A percentile compares a stretch with the other conserved stretches of the same genome.
Evolutionary conservation across 2,888 invertebrate genomes (phyloP).

Genomic region (Abrostola tripartita): DNA sequence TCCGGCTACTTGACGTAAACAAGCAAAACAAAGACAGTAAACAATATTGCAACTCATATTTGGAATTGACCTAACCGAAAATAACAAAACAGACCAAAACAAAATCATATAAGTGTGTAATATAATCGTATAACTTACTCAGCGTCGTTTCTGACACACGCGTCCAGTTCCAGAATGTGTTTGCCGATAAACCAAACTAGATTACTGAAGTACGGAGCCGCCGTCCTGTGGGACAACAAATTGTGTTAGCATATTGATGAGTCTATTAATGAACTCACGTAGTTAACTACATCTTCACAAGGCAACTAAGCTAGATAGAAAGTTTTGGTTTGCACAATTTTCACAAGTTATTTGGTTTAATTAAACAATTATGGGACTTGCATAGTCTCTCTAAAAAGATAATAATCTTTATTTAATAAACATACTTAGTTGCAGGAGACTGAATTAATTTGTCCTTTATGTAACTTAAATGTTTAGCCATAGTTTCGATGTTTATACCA

Average conservation of each 20-base stretch:
- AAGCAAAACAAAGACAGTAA: constrained; percentile 2
- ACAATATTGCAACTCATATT: not conserved
- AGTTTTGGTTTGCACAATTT: too few species aligned
- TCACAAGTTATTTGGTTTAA: too few species aligned
- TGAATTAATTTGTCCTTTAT: constrained; percentile 30
- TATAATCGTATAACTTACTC: constrained; percentile 91
- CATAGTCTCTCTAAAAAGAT: too few species aligned
- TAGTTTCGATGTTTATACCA: not conserved
- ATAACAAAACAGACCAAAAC: constrained; percentile 49
- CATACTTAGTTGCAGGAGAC: not conserved
- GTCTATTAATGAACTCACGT: constrained; percentile 20
- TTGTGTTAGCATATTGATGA: constrained; percentile 26
- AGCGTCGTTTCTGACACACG: constrained; percentile 97
- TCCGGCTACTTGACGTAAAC: constrained; percentile 17
- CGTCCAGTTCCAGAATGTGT: constrained; percentile 98
- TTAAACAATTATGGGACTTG: too few species aligned
- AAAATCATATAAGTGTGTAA: constrained; percentile 32
- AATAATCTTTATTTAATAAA: too few species aligned
- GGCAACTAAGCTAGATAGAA: not conserved
- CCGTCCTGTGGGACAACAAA: constrained; percentile 90
- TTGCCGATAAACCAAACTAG: constrained; percentile 99
- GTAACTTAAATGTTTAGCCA: constrained; percentile 5
- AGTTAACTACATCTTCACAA: constrained; percentile 18
- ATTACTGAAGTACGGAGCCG: constrained; percentile 99
- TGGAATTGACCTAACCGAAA: constrained; percentile 37